Percentiles rank a stretch among this genome's conserved stretches.
These are phyloP conservation scores for Mionectes macconnelli DNA, from an alignment of 2,113 vertebrate genomes.

Conservation along the genomic window DNA sequence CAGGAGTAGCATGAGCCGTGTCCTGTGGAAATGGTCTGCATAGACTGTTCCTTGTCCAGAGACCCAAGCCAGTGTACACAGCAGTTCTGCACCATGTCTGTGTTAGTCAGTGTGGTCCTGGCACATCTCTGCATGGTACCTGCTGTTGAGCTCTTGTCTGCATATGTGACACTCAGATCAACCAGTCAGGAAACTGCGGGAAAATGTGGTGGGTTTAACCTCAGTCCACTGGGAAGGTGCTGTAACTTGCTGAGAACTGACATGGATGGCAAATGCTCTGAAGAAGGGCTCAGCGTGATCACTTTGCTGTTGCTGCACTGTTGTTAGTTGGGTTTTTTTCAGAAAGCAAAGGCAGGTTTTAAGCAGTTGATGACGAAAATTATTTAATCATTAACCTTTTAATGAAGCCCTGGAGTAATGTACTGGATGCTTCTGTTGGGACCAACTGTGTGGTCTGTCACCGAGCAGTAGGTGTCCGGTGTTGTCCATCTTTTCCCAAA, in stretches of 20 bases:
- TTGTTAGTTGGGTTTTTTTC: background rate
- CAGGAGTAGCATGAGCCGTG: background rate
- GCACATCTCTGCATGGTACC: background rate
- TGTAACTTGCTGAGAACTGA: background rate
- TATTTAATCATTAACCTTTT: background rate
- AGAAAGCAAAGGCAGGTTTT: background rate
- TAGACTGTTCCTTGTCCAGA: background rate
- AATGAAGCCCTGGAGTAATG: background rate
- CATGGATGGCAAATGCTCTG: background rate
- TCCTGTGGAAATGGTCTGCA: background rate
- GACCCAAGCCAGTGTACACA: too few species aligned
- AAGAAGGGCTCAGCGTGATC: background rate
- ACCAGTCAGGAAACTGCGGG: background rate
- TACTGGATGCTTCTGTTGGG: background rate
- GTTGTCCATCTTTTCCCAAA: background rate
- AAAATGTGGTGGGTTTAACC: background rate
- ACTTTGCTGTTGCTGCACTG: background rate
- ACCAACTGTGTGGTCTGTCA: fast-evolving
- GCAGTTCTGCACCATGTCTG: background rate
- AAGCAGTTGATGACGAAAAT: background rate
- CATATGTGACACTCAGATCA: background rate
- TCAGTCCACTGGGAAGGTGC: background rate
- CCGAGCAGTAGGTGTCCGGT: background rate
- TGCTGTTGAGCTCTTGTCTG: background rate
- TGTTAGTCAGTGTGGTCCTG: fast-evolving